Conservation (phyloP, 2,797 vertebrate genomes). For the Silurus aristotelis region DNA sequence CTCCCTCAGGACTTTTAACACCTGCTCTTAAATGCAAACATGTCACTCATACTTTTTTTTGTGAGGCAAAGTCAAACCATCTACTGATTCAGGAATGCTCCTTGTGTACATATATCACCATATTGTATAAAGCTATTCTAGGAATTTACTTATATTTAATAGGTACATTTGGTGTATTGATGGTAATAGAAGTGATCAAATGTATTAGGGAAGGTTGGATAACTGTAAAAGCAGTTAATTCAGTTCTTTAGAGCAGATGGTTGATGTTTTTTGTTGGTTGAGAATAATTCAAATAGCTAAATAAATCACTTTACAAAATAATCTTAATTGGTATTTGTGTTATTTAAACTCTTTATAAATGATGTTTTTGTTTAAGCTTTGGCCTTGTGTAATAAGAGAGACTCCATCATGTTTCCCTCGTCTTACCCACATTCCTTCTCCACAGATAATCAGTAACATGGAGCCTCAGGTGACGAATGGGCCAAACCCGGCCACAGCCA, state of each 20-base stretch:
- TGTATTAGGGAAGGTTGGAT: neutral
- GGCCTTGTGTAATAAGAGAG: neutral
- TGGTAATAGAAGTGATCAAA: neutral
- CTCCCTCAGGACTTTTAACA: conserved; percentile 63
- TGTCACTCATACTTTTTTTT: conserved; percentile 49
- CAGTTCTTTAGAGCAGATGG: neutral
- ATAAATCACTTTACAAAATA: neutral
- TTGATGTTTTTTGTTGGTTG: neutral
- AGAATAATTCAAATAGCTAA: neutral
- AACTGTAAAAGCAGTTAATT: neutral
- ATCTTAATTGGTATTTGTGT: neutral
- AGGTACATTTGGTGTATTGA: neutral
- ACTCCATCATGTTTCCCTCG: neutral
- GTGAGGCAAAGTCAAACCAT: conserved; percentile 1
- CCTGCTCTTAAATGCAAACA: conserved; percentile 59
- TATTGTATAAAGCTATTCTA: neutral
- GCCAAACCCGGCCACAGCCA: conserved; percentile 93
- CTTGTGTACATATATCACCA: neutral
- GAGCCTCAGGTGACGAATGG: conserved; percentile 99
- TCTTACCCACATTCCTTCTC: conserved; percentile 21
- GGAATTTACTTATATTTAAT: neutral
- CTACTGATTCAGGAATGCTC: neutral
- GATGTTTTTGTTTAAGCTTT: neutral
- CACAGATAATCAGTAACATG: conserved; percentile 99
- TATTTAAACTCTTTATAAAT: conserved; percentile 2